phyloP scores from a whole-genome alignment of 2,113 vertebrate species.

The Phrynosoma blainvillii region DNA sequence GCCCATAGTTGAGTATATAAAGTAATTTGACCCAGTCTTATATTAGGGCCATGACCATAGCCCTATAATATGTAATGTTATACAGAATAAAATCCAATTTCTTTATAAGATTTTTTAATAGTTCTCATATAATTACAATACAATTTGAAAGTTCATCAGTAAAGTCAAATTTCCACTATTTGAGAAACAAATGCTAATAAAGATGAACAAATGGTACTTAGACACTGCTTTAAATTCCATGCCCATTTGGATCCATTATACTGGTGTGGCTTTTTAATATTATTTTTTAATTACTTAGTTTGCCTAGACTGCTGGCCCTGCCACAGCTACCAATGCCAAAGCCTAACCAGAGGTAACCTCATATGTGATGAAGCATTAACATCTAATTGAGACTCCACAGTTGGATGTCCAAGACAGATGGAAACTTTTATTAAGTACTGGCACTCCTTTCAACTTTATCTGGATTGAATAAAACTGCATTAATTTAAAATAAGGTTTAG shows the following conservation, averaged over 20 bases:
- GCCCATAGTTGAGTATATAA: too few species aligned
- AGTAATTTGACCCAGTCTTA: too few species aligned
- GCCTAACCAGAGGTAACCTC: conserved; percentile 29
- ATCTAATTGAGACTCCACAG: conserved; percentile 58
- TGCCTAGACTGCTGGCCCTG: conserved; percentile 26
- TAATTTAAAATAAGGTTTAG: conserved; percentile 14
- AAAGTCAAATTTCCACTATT: conserved; percentile 35
- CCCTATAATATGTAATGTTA: background rate
- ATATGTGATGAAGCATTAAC: conserved; percentile 34
- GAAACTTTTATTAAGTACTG: conserved; percentile 70
- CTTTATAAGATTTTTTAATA: conserved; percentile 41
- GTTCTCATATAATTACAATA: conserved; percentile 28
- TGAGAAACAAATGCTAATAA: conserved; percentile 42
- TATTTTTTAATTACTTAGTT: background rate
- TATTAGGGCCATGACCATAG: too few species aligned
- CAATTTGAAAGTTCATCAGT: conserved; percentile 32
- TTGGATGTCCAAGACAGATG: conserved; percentile 54
- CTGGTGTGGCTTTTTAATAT: background rate
- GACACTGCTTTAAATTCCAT: conserved; percentile 14
- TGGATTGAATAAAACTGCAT: conserved; percentile 46
- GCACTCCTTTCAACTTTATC: conserved; percentile 58
- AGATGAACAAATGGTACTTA: conserved; percentile 26
- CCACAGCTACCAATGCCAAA: conserved; percentile 44
- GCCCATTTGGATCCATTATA: conserved; percentile 5
- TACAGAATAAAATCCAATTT: background rate